Base-by-base conservation (phyloP, 2,113 vertebrate genomes). In the Anarhynchus alexandrinus region DNA sequence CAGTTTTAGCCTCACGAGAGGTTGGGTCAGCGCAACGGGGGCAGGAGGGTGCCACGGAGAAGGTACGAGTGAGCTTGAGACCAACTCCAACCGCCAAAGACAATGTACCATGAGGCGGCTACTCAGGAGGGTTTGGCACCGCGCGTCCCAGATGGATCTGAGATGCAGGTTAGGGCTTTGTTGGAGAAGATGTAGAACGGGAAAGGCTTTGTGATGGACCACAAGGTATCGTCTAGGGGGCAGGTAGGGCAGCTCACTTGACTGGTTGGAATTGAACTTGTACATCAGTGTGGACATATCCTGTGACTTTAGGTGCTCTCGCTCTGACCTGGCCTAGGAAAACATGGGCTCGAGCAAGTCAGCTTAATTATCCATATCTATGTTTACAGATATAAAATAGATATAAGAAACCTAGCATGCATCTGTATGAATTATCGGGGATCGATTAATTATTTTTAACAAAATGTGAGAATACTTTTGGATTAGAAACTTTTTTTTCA, bases 361-460 rank as follows among this genome's bases (percentile, higher is more conserved):
- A 65, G 57, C 52, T 74, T 85, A 83, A 91, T 97, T 94, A 84
- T 43, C 76, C 17, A 2, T 43, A 30, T 36, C 71, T 62, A 0
- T 67, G 51, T 72, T 77, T 90, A 88, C 42, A n/a, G 67, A 54
- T 74, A 47, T 40, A 79, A 70, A 86, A 74, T 17, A 74, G 26
- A 38, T 76, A 36, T 51, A 78, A 65, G 83, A 84, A 95, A 82
- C 54, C 11, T 45, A 76, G 20, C 54, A 5, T 52, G 43, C 40
- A 54, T 90, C 58, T 42, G 72, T 76, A 4, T 17, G 43, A 94
- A 64, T 67, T 79, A 61, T 42, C 14, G 6, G 61, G 73, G 52
- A 78, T 95, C 70, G 72, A 79, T 93, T 81, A 66, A 87, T 95
- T 95, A 84, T 76, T 95, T 89, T 91, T 80, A 23, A 72, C 84